A percentile compares a stretch with the other conserved stretches of the same genome.
Evolutionary conservation across 2,797 vertebrate species (phyloP).

Genomic region (Coreius guichenoti): DNA sequence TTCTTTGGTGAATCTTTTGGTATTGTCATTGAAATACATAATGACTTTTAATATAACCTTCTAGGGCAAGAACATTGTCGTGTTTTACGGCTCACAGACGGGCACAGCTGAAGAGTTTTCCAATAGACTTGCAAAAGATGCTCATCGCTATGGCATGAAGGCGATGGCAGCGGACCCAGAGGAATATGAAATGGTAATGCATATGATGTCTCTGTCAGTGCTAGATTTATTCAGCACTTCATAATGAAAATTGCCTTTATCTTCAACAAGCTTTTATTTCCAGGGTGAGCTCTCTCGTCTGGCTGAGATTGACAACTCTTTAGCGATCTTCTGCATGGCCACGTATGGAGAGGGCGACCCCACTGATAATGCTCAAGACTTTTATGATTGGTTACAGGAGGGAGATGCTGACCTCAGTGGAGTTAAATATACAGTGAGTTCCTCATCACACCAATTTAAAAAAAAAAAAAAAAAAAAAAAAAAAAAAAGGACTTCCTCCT

Average conservation of each 20-base stretch:
- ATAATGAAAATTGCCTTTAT: neutral
- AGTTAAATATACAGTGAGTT: constrained; percentile 88
- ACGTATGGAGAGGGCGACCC: constrained; percentile 97
- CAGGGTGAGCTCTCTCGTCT: constrained; percentile 90
- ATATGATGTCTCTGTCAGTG: constrained; percentile 42
- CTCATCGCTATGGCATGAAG: constrained; percentile 95
- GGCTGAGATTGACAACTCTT: constrained; percentile 88
- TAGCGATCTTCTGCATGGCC: constrained; percentile 97
- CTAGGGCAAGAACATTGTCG: constrained; percentile 86
- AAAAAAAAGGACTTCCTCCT: neutral
- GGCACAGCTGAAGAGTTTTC: constrained; percentile 96
- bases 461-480: neutral
- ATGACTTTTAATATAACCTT: neutral
- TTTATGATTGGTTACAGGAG: constrained; percentile 98
- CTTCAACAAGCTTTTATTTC: neutral
- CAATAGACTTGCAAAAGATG: constrained; percentile 93
- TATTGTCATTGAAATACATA: neutral
- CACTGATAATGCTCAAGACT: constrained; percentile 97
- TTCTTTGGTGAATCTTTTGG: neutral
- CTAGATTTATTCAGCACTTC: neutral
- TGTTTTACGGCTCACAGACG: constrained; percentile 98
- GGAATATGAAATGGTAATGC: constrained; percentile 92
- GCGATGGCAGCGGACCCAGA: constrained; percentile 96
- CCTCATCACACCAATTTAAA: neutral
- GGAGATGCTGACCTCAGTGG: constrained; percentile 84